Evolutionary conservation across 2,888 invertebrate species (phyloP), one percentile per base, ranked within the genome.

Genomic region (Phortica magna): DNA sequence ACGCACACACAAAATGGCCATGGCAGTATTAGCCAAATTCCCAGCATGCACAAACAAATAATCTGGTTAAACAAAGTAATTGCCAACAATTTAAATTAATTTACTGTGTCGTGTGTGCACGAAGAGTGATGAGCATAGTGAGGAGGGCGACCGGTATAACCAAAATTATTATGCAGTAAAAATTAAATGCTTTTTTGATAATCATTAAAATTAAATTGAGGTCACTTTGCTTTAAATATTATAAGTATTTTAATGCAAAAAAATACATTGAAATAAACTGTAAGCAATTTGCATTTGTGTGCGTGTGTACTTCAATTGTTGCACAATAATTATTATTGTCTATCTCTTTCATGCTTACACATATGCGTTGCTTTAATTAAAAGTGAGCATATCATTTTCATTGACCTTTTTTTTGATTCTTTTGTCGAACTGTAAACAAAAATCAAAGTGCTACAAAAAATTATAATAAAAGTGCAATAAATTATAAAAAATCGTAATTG

Each of bases 51-150:
- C 48, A 9, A 12, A 14, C 48, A 65, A 65, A 65, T 65, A 65
- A 65, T 65, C 31, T n/a, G 65, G 65, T 65, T 65, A 65, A 65
- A 39, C 65, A 65, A 65, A 65, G 39, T 65, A 65, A 65, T 65
- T 65, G 65, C 17, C 31, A 65, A 65, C 65, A 65, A 65, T 65
- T 65, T 65, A 65, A 65, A 65, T 65, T 65, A 65, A 65, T 65
- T 65, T 65, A 61, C 59, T 10, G 59, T 17, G 55, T n/a, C 55
- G n/a, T 31, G 3, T 31, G 31, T 31, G 31, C 31, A 31, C 31
- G 31, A 31, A 31, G 31, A 31, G 31, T 31, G 31, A 31, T 31
- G 31, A 31, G 31, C 31, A 31, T 31, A 3, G 31, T 31, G 31
- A 31, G 31, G 31, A 31, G 1, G 31, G 48, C 2, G 57, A 17